These are phyloP conservation scores for Lydus trimaculatus DNA, from an alignment of 2,888 invertebrate species.

Conservation along the genomic window DNA sequence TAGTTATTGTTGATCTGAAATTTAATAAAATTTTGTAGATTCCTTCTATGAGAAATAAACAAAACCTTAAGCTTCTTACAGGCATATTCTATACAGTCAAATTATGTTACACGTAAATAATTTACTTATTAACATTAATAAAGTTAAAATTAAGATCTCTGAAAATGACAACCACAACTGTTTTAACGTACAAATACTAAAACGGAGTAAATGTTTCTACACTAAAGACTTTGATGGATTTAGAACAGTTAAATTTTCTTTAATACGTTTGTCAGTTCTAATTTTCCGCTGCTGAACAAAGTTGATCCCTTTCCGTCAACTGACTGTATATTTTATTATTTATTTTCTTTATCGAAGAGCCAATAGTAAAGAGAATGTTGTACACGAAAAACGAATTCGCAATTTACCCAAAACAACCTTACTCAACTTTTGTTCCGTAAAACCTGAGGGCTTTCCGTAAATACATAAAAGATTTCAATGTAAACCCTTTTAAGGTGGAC, in stretches of 20 bases:
- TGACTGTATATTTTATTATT: conserved; percentile 8
- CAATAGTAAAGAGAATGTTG: conserved; percentile 3
- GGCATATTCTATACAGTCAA: neutral
- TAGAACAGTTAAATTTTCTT: neutral
- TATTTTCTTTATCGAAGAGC: neutral
- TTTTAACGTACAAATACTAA: conserved; percentile 4
- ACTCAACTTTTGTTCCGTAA: neutral
- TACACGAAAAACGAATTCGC: conserved; percentile 18
- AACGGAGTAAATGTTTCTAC: neutral
- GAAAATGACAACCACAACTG: conserved; percentile 11
- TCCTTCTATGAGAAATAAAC: neutral
- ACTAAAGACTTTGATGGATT: neutral
- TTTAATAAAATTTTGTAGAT: neutral
- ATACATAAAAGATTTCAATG: neutral
- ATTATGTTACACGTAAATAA: conserved; percentile 7
- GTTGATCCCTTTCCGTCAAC: neutral
- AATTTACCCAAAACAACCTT: conserved; percentile 3
- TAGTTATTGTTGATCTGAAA: neutral
- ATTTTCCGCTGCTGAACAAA: neutral
- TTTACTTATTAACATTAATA: conserved; percentile 3
- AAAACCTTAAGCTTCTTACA: neutral
- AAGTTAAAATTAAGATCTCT: neutral
- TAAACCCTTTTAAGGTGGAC: neutral
- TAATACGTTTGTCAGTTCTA: neutral
- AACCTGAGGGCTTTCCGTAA: neutral